These are phyloP conservation scores for Abrostola tripartita DNA, from an alignment of 2,888 invertebrate genomes.

Conservation along the genomic window DNA sequence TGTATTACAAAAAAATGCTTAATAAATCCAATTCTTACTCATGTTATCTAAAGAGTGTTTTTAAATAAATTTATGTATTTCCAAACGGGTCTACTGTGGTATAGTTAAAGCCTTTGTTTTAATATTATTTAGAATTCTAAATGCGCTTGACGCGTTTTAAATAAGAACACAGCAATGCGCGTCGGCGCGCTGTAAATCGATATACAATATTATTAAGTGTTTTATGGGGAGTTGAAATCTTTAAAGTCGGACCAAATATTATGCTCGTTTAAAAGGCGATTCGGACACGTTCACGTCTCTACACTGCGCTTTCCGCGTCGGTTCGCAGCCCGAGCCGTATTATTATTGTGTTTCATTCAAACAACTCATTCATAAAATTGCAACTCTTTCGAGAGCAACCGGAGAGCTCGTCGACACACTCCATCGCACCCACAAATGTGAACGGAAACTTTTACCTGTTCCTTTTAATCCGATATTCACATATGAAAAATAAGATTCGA, in stretches of 20 bases:
- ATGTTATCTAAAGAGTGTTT: slow-evolving; percentile 3
- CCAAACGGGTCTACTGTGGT: slow-evolving; percentile 33
- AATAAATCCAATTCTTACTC: background rate
- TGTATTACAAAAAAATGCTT: background rate
- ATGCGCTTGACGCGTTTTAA: slow-evolving; percentile 32
- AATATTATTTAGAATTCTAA: slow-evolving; percentile 28
- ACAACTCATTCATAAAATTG: slow-evolving; percentile 87
- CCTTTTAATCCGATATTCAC: slow-evolving; percentile 62
- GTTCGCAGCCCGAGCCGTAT: slow-evolving; percentile 68
- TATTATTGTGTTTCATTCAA: slow-evolving; percentile 86
- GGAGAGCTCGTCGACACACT: slow-evolving; percentile 75
- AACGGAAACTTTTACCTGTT: slow-evolving; percentile 61
- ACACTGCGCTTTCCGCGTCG: slow-evolving; percentile 70
- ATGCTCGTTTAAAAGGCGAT: slow-evolving; percentile 67
- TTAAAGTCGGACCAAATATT: slow-evolving; percentile 67
- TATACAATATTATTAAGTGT: slow-evolving; percentile 74
- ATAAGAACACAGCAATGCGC: slow-evolving; percentile 27
- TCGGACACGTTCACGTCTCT: slow-evolving; percentile 68
- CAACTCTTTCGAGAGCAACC: slow-evolving; percentile 78
- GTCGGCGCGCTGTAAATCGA: slow-evolving; percentile 50
- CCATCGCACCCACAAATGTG: slow-evolving; percentile 73
- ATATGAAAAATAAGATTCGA: slow-evolving; percentile 61
- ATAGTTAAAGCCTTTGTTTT: slow-evolving; percentile 25
- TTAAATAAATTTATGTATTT: slow-evolving; percentile 5
- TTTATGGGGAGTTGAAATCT: slow-evolving; percentile 76